Base-by-base conservation (phyloP, 2,797 vertebrate genomes). In the Hyperoplus immaculatus region DNA sequence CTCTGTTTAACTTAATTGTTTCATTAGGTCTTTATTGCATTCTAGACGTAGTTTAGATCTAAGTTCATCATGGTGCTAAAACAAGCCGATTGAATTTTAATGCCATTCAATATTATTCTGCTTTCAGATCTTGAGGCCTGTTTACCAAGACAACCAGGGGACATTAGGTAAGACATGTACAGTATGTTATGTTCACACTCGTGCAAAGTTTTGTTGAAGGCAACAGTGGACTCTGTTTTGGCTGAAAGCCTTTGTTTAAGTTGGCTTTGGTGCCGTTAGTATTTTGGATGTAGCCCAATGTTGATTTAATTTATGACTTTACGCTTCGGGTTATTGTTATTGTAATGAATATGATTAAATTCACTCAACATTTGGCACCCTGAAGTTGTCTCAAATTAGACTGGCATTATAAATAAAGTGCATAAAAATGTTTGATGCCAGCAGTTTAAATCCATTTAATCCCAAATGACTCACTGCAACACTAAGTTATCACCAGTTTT, bases 61-160 rank as follows among this genome's bases (percentile, higher is more conserved):
- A 42, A 64, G 8, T 43, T 72, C 9, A 29, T 56, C 39, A 54
- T 42, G 39, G 11, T 60, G 45, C 5, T 67, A 6, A 42, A 72
- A 60, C n/a, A 36, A 60, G 39, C 47, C 12, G 47, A 14, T 70
- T 84, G 50, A 60, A 70, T 76, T 43, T 10, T 80, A 81, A 89
- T 64, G 4, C 47, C 0, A 62, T 70, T 78, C 77, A 42, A 72
- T 65, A 70, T 82, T 54, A 63, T 72, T 90, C 71, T 92, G 57
- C 59, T 76, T 95, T 54, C 96, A 99, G 97, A 95, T 97, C 77
- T 94, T 99, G 92, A 94, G 96, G 78, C 96, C 97, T 3, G 94
- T 97, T 78, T 97, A 97, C 78, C 96, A 96, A 81, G 97, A 98
- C 77, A 95, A 96, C 54, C 90, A 91, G 49, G 79, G 94, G 15